Percentiles rank a stretch among this genome's conserved stretches.
These are phyloP conservation scores for Aurelia sp. DNA, from an alignment of 30 jellyfish, hydroid and myxozoan species.

Conservation along the genomic window DNA sequence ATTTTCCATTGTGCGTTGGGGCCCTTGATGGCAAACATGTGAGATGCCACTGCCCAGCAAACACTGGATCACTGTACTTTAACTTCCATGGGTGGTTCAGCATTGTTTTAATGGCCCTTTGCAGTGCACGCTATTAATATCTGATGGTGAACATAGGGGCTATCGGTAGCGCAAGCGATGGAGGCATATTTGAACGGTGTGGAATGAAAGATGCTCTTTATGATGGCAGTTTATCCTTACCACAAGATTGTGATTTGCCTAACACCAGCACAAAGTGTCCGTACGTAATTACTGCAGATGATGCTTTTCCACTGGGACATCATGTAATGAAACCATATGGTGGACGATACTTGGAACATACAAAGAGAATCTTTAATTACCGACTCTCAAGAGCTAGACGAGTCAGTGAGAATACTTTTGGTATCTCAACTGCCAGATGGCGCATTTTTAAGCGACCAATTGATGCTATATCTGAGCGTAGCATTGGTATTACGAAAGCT, in stretches of 20 bases:
- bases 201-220: conserved; percentile 39
- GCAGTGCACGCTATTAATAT: conserved; percentile 58
- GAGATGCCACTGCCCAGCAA: conserved; percentile 50
- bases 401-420: conserved; percentile 36
- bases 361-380: conserved; percentile 21
- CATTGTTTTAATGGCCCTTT: conserved; percentile 50
- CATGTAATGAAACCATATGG: conserved; percentile 60
- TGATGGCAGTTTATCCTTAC: conserved; percentile 3
- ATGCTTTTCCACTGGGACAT: conserved; percentile 34
- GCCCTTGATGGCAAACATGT: conserved; percentile 53
- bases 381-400: conserved; percentile 16
- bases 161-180: not conserved
- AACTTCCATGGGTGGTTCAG: conserved; percentile 59
- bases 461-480: not conserved
- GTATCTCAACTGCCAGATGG: conserved; percentile 36
- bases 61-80: conserved; percentile 41
- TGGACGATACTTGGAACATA: conserved; percentile 2
- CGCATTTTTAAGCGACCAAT: conserved; percentile 10
- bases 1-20: conserved; percentile 49
- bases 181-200: conserved; percentile 23
- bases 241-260: conserved; percentile 37
- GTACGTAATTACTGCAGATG: conserved; percentile 26
- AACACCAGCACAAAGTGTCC: conserved; percentile 41
- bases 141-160: conserved; percentile 52
- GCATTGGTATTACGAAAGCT: not conserved